Evolutionary conservation across 2,888 invertebrate genomes (phyloP), one percentile per base, ranked within the genome.

Genomic region (Zeuzera pyrina): DNA sequence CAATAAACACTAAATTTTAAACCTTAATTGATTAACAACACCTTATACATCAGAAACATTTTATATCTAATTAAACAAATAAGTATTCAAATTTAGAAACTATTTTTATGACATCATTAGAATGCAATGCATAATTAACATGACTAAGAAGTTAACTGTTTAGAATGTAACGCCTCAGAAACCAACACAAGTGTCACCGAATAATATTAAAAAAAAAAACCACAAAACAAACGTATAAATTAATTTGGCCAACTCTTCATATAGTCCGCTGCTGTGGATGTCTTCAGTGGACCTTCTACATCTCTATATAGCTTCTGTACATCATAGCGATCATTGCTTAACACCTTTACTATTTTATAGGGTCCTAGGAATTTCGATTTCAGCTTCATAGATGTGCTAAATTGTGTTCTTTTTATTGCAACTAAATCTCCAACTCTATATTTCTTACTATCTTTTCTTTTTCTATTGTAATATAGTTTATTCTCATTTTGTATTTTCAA

Each of bases 381-480:
- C 8, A 39, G 24, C 12, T 47, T 45, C 13, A 40, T n/a, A 1
- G 32, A 29, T 1, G 12, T 11, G 2, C 40, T 39, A 38, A 35
- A 42, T 19, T 45, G 45, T 1, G 43, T 43, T 5, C 41, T 22
- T 12, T 39, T 41, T 6, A 46, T 45, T 3, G 42, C 41, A 1
- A 47, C 41, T 2, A 36, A 7, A 29, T 45, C 42, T 2, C 39
- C 41, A 1, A 19, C 15, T 3, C 31, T 14, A 11, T 39, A 42
- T 5, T 30, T 33, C 1, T n/a, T 10, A 23, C 36, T 29, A 3
- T 35, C 15, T 19, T 35, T 41, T 12, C 38, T 35, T 7, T 36
- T 39, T 22, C 32, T 41, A 10, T 36, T 32, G 23, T 12, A 31
- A 5, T 3, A 28, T 23, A 14, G 12, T 13, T 19, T 13, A 26